Evolutionary conservation across 2,888 invertebrate genomes (phyloP).

Genomic region (Drosophila parthenogenetica): DNA sequence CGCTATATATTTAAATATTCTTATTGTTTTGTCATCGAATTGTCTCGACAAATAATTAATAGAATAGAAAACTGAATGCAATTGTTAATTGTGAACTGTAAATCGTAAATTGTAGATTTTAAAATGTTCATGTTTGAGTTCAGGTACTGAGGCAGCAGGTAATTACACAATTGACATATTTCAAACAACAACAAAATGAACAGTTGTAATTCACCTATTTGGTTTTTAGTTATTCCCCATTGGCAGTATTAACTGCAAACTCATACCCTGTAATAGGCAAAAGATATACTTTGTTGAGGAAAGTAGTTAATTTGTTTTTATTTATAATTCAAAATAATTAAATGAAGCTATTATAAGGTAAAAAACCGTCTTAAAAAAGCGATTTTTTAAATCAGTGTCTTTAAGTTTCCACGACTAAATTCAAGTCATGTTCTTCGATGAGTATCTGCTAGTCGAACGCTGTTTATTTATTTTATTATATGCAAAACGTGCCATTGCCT

Average conservation of each 20-base stretch:
- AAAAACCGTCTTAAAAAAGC: background rate
- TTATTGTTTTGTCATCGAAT: slow-evolving; percentile 35
- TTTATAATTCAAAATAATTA: background rate
- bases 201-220: slow-evolving; percentile 47
- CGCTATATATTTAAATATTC: slow-evolving; percentile 28
- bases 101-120: slow-evolving; percentile 17
- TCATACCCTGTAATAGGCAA: slow-evolving; percentile 10
- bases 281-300: background rate
- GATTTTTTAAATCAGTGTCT: background rate
- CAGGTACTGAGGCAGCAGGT: slow-evolving; percentile 18
- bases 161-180: slow-evolving; percentile 73
- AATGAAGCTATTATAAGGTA: background rate
- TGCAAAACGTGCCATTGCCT: slow-evolving; percentile 64
- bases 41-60: slow-evolving; percentile 41
- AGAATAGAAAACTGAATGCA: slow-evolving; percentile 12
- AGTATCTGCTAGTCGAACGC: slow-evolving; percentile 16
- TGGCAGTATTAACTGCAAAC: slow-evolving; percentile 7
- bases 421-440: slow-evolving; percentile 5
- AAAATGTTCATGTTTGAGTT: slow-evolving; percentile 32
- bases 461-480: slow-evolving; percentile 30
- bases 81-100: slow-evolving; percentile 25
- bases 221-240: background rate
- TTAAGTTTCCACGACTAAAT: too few species aligned
- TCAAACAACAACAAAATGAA: slow-evolving; percentile 47
- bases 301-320: too few species aligned